Evolutionary conservation across 1,140 invertebrate genomes (phyloP).

Genomic region (Pseudobourletiella spinata): DNA sequence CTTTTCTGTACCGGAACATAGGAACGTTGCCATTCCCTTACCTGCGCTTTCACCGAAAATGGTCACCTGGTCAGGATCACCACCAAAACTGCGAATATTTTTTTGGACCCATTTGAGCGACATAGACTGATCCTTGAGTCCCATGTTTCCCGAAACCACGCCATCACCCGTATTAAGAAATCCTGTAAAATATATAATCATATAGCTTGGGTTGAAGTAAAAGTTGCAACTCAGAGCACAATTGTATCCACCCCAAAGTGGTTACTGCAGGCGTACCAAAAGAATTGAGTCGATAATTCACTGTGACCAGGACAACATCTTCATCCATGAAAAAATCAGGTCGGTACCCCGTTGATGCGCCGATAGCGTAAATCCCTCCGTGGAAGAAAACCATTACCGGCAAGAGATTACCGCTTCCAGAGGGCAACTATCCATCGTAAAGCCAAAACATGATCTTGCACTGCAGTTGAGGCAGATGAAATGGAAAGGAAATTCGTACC

Average conservation of each 20-base stretch:
- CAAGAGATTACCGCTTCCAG: conserved; percentile 1
- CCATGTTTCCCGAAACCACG: conserved; percentile 6
- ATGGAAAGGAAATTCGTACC: conserved; percentile 2
- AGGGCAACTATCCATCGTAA: no score
- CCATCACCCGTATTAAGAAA: conserved; percentile 11
- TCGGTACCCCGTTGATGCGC: background rate
- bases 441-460: background rate
- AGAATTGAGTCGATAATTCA: background rate
- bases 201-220: background rate
- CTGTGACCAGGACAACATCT: conserved; percentile 12
- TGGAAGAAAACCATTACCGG: conserved; percentile 11
- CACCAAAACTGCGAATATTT: conserved; percentile 11
- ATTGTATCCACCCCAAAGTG: background rate
- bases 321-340: conserved; percentile 14
- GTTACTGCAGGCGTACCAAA: background rate
- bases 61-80: conserved; percentile 7
- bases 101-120: conserved; percentile 21
- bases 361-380: background rate
- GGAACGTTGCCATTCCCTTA: no score
- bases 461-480: background rate
- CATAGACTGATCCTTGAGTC: conserved; percentile 12
- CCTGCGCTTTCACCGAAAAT: conserved; percentile 12
- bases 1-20: no score
- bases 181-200: background rate
- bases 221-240: no score